Conservation (phyloP, 1,140 invertebrate genomes). For the Drosophila sucinea region DNA sequence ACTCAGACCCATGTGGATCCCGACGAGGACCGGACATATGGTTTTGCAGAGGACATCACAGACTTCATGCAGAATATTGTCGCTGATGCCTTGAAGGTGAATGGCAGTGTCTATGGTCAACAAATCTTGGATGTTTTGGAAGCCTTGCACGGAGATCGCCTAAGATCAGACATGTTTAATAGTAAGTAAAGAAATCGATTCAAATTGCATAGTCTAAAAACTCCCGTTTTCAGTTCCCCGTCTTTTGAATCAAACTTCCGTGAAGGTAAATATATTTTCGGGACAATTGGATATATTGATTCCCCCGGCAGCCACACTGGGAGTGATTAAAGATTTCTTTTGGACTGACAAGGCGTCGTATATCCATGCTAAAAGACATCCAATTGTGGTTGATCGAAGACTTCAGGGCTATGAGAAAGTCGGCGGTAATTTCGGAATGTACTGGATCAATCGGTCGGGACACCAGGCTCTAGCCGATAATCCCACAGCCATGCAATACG, state of each 20-base stretch:
- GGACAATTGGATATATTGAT: constrained; percentile 87
- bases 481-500: constrained; percentile 68
- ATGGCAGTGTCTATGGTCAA: constrained; percentile 63
- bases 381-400: constrained; percentile 84
- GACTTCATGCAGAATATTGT: constrained; percentile 89
- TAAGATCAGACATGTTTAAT: constrained; percentile 90
- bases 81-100: constrained; percentile 86
- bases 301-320: constrained; percentile 86
- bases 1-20: constrained; percentile 50
- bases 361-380: constrained; percentile 83
- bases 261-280: constrained; percentile 72
- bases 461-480: constrained; percentile 84
- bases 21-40: constrained; percentile 52
- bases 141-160: constrained; percentile 88
- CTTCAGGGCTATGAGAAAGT: constrained; percentile 88
- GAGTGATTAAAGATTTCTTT: constrained; percentile 88
- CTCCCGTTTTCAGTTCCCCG: constrained; percentile 86
- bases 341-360: constrained; percentile 86
- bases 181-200: constrained; percentile 82
- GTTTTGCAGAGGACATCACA: constrained; percentile 79
- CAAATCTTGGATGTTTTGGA: constrained; percentile 89
- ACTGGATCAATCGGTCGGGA: constrained; percentile 88
- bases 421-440: constrained; percentile 88
- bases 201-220: not conserved
- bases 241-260: constrained; percentile 87